Percentiles rank a stretch among this genome's conserved stretches.
phyloP scores from a whole-genome alignment of 2,797 vertebrate genomes.

The Pangasius sanitwongsei region DNA sequence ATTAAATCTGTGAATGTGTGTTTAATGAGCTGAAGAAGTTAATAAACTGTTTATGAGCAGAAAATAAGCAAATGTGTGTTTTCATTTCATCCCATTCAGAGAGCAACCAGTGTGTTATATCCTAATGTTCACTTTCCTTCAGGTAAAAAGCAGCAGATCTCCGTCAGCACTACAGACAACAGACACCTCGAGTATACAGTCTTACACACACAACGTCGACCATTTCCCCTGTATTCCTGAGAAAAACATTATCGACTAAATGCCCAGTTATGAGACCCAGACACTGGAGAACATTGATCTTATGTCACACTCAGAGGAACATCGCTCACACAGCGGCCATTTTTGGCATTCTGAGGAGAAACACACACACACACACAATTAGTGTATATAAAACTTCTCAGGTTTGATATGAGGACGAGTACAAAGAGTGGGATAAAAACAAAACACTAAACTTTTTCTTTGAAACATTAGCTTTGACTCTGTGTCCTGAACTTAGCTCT shows the following conservation, averaged over 20 bases:
- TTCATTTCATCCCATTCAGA: neutral
- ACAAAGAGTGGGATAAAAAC: neutral
- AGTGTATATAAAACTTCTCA: conserved; percentile 5
- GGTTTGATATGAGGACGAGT: neutral
- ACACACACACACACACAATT: conserved; percentile 25
- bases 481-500: neutral
- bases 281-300: conserved; percentile 48
- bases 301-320: conserved; percentile 38
- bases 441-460: neutral
- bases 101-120: neutral
- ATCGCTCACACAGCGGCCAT: conserved; percentile 27
- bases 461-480: neutral
- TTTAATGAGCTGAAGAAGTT: neutral
- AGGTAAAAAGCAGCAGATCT: neutral
- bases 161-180: neutral
- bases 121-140: neutral
- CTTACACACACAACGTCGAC: conserved; percentile 1
- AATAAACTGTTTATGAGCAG: neutral
- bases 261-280: conserved; percentile 39
- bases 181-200: neutral
- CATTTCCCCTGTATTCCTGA: conserved; percentile 33
- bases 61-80: neutral
- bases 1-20: too few species aligned
- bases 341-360: conserved; percentile 45
- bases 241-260: conserved; percentile 46